Evolutionary conservation across 2,888 invertebrate species (phyloP), one percentile per base, ranked within the genome.

Genomic region (Cryptocephalus primarius): DNA sequence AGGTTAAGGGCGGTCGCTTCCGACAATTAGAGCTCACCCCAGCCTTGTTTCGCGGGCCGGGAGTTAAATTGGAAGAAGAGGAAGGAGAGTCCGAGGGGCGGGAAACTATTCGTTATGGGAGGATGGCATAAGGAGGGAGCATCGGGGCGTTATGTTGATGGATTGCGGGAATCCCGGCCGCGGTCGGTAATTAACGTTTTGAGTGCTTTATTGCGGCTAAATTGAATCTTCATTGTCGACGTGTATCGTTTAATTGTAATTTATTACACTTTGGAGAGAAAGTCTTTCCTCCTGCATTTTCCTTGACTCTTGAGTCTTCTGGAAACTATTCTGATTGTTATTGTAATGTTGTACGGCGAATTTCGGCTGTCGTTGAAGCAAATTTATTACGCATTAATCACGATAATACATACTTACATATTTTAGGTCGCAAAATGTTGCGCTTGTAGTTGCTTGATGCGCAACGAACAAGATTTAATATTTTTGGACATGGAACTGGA

Each of bases 31-130:
- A 40, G 44, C 44, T 40, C 48, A 49, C 11, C 40, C 40, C 40
- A 50, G 44, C 50, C 62, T 61, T 64, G 63, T 62, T 63, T 63
- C 56, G 61, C 57, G 22, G 22, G 40, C 22, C 31, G 40, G 40
- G 40, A 40, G 14, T 13, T n/a, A 39, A 39, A n/a, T 14, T 13
- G 39, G 39, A 9, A 9, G 40, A n/a, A 40, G 13, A 40, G 40
- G 31, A 22, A 40, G 9, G 40, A 12, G 40, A 12, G 22, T 12
- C 10, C 31, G n/a, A 22, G 22, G 22, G 22, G 22, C 22, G 22
- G 22, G 22, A 22, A 22, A 22, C 22, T 22, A 22, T 22, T 22
- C 22, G 22, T 22, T 22, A 22, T 22, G 22, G 22, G 22, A 22
- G 22, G 22, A 22, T 22, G 22, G 22, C 22, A 22, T 22, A 6